Conservation (phyloP, 2,797 vertebrate genomes). For the Chloroceryle inda region DNA sequence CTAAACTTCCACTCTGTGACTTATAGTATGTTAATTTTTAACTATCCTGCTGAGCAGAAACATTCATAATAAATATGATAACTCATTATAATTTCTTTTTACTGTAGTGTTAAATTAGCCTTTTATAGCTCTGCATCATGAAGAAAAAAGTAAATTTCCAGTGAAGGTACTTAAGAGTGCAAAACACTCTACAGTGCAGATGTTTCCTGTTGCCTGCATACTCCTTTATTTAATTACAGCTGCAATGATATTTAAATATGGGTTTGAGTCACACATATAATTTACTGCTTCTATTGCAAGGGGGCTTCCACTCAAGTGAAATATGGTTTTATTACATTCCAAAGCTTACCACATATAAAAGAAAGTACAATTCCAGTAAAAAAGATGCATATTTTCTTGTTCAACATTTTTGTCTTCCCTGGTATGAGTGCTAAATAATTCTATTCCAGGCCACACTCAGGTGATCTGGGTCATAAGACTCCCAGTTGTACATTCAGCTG, state of each 20-base stretch:
- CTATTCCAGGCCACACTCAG: neutral
- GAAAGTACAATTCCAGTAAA: neutral
- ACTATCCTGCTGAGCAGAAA: conserved; percentile 40
- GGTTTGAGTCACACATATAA: neutral
- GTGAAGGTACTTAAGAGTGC: neutral
- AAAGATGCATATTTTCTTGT: neutral
- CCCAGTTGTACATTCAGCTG: neutral
- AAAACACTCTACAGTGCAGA: neutral
- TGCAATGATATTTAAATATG: neutral
- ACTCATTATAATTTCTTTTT: conserved; percentile 52
- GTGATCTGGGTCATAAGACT: neutral
- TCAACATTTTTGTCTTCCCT: neutral
- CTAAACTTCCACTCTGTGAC: conserved; percentile 23
- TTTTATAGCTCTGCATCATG: neutral
- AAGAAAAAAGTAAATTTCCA: conserved; percentile 38
- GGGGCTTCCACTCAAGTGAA: neutral
- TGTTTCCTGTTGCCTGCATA: neutral
- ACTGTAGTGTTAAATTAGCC: conserved; percentile 35
- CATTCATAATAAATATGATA: conserved; percentile 57
- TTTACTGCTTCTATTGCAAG: neutral
- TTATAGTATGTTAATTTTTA: conserved; percentile 63
- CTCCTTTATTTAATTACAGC: conserved; percentile 34
- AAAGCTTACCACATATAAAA: neutral
- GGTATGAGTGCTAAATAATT: neutral
- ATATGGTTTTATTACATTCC: neutral